These are phyloP conservation scores for Eptesicus fuscus DNA, from an alignment of 2,113 vertebrate species.

Conservation along the genomic window DNA sequence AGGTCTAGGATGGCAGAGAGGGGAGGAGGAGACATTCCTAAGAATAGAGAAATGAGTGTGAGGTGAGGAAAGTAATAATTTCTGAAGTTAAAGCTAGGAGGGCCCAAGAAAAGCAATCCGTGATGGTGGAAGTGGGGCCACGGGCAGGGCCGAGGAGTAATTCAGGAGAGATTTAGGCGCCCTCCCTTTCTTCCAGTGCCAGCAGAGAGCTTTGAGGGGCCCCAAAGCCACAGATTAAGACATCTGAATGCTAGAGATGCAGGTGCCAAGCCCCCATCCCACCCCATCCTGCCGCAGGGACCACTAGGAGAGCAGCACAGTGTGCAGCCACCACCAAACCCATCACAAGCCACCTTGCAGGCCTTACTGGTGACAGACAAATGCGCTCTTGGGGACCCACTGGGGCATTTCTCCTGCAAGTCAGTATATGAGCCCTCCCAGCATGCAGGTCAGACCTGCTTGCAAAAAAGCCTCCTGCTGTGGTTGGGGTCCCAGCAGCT, in stretches of 20 bases:
- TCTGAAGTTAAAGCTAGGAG: neutral
- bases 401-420: neutral
- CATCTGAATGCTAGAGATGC: neutral
- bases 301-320: neutral
- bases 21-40: neutral
- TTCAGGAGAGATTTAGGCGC: neutral
- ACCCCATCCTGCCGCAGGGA: neutral
- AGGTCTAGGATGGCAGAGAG: neutral
- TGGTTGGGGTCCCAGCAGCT: neutral
- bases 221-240: neutral
- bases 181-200: neutral
- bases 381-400: neutral
- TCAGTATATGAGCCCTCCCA: neutral
- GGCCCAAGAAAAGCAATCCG: neutral
- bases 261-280: neutral
- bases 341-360: neutral
- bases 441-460: neutral
- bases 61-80: neutral
- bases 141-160: neutral
- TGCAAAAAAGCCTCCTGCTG: neutral
- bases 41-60: neutral
- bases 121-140: too few species aligned
- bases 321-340: neutral
- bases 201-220: neutral
- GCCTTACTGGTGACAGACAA: neutral